A percentile compares a stretch with the other conserved stretches of the same genome.
phyloP scores from a whole-genome alignment of 2,888 invertebrate genomes.

The Folsomia manolachei region DNA sequence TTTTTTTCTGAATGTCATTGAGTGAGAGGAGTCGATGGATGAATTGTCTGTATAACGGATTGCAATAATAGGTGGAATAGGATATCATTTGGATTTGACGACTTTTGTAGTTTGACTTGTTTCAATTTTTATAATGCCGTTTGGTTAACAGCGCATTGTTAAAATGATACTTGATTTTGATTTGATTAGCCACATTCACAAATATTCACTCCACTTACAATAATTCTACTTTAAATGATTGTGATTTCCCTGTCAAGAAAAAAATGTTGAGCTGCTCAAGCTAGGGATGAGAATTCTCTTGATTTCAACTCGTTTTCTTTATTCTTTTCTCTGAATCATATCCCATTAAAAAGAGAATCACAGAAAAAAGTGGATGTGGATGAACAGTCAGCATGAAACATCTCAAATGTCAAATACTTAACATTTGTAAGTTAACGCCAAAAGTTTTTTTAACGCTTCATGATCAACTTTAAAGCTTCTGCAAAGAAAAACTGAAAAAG shows the following conservation, averaged over 20 bases:
- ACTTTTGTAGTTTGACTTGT: neutral
- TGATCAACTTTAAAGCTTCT: constrained; percentile 18
- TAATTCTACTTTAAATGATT: neutral
- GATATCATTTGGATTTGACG: too few species aligned
- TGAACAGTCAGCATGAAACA: neutral
- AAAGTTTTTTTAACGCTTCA: neutral
- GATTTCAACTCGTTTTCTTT: neutral
- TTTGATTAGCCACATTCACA: neutral
- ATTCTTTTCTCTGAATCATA: too few species aligned
- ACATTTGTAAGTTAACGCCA: constrained; percentile 2
- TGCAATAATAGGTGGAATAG: too few species aligned
- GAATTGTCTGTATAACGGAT: neutral
- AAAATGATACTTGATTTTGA: neutral
- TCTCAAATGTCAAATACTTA: constrained; percentile 2
- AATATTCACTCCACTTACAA: neutral
- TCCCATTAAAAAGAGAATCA: neutral
- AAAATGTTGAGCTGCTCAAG: too few species aligned
- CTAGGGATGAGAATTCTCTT: neutral
- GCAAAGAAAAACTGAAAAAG: constrained; percentile 26
- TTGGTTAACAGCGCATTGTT: too few species aligned
- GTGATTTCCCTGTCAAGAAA: neutral
- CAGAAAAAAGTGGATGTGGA: neutral
- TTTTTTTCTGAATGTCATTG: neutral
- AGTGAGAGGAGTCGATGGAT: too few species aligned
- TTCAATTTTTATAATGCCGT: neutral